A percentile compares a stretch with the other conserved stretches of the same genome.
phyloP scores from a whole-genome alignment of 2,113 vertebrate species.

The Oceanites oceanicus region DNA sequence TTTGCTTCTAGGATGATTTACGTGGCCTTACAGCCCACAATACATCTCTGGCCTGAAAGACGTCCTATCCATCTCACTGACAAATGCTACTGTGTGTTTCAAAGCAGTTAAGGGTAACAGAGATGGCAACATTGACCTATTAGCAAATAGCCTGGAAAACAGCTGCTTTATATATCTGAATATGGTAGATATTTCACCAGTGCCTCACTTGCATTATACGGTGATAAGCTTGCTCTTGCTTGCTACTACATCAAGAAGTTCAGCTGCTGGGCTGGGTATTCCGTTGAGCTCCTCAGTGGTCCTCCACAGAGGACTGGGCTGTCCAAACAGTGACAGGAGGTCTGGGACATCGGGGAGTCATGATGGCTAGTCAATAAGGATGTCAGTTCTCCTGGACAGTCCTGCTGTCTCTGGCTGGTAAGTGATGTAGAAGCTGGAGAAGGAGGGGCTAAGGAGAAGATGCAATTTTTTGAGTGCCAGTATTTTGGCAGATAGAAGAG shows the following conservation, averaged over 20 bases:
- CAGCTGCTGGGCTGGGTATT: not conserved
- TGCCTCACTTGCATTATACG: not conserved
- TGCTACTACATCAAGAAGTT: rapidly evolving
- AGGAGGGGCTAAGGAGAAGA: not conserved
- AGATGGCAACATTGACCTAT: not conserved
- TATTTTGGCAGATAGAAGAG: not conserved
- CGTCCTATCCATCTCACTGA: not conserved
- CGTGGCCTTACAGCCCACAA: not conserved
- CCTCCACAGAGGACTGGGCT: not conserved
- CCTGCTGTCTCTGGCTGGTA: not conserved
- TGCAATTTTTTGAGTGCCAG: not conserved
- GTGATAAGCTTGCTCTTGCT: not conserved
- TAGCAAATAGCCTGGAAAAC: not conserved
- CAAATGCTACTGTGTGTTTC: not conserved
- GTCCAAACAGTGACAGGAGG: not conserved
- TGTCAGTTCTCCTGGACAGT: not conserved
- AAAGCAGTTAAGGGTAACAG: not conserved
- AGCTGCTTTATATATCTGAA: not conserved
- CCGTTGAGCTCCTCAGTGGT: not conserved
- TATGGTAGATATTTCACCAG: not conserved
- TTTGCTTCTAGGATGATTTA: not conserved
- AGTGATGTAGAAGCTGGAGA: not conserved
- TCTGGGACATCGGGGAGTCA: not conserved
- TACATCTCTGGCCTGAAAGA: not conserved
- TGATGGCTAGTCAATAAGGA: not conserved